Conservation (phyloP, 2,113 vertebrate genomes). For the Catharus bicknelli region DNA sequence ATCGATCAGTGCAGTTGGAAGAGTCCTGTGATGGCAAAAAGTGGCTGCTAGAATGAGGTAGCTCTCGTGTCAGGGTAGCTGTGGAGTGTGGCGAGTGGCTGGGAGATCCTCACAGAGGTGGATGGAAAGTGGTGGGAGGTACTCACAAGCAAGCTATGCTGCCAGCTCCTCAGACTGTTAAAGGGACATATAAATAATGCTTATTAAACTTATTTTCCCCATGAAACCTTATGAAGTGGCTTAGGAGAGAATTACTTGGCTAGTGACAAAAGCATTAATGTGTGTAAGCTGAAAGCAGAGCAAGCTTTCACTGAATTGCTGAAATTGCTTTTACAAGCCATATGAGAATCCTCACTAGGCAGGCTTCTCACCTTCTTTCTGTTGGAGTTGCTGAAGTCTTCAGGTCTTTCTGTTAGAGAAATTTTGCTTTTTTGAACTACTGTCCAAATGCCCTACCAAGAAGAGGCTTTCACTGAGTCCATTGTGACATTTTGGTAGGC, state of each 20-base stretch:
- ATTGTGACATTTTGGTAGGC: background rate
- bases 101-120: background rate
- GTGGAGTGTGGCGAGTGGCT: accelerated
- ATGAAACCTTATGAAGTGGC: background rate
- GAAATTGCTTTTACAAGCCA: background rate
- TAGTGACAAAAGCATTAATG: background rate
- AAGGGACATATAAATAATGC: background rate
- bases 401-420: background rate
- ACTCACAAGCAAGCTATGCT: accelerated
- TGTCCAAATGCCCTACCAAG: background rate
- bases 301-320: background rate
- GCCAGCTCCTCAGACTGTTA: background rate
- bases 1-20: accelerated
- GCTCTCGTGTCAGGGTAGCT: accelerated
- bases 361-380: background rate
- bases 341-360: background rate
- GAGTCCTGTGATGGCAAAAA: background rate
- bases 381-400: background rate
- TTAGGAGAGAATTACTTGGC: background rate
- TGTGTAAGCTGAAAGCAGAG: background rate
- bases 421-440: background rate
- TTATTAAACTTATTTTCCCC: background rate
- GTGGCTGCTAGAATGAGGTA: background rate
- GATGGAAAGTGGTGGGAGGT: accelerated
- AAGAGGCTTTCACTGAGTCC: background rate